Evolutionary conservation across 1,140 invertebrate species (phyloP).

Genomic region (Parapsyche elsis): DNA sequence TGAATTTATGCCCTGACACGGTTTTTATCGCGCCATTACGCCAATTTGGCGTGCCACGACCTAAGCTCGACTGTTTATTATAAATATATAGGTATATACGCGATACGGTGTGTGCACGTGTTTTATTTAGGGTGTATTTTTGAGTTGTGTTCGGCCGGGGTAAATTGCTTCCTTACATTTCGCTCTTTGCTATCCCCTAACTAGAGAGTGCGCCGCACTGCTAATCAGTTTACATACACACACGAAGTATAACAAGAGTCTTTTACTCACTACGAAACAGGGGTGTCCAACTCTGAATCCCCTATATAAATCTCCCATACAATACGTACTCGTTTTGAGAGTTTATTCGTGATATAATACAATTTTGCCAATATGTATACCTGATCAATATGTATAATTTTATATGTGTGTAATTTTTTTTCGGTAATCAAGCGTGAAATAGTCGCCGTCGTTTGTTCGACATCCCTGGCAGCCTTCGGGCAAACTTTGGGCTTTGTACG

Average conservation of each 20-base stretch:
- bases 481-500: slow-evolving; percentile 39
- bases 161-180: slow-evolving; percentile 44
- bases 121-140: slow-evolving; percentile 12
- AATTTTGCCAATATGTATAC: neutral
- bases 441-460: neutral
- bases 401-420: neutral
- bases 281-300: neutral
- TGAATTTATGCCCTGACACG: slow-evolving; percentile 36
- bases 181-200: slow-evolving; percentile 19
- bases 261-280: neutral
- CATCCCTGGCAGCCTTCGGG: slow-evolving; percentile 12
- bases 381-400: too few relatives aligned
- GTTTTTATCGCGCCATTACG: slow-evolving; percentile 34
- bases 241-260: too few relatives aligned
- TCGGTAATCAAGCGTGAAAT: too few relatives aligned
- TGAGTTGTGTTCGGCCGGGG: slow-evolving; percentile 12
- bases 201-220: slow-evolving; percentile 19
- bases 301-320: neutral
- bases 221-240: slow-evolving; percentile 36
- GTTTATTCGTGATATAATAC: neutral
- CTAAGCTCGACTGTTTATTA: neutral
- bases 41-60: neutral
- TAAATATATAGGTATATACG: neutral
- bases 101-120: neutral
- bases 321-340: too few relatives aligned